Evolutionary conservation across 2,113 vertebrate species (phyloP).

Genomic region (Carlito syrichta): DNA sequence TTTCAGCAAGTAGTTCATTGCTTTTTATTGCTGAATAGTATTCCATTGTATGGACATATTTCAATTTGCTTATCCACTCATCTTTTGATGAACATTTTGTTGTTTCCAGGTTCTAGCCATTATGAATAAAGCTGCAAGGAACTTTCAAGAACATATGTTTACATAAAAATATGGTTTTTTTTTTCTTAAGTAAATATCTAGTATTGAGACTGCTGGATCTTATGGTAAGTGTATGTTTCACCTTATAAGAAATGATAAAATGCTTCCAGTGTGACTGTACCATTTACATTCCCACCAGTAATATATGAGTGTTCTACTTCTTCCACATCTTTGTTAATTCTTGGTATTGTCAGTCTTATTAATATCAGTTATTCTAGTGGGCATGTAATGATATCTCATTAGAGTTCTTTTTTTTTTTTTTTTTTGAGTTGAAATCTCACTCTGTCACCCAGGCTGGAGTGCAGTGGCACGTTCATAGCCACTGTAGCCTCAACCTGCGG

Average conservation of each 20-base stretch:
- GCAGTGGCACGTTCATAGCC: too few species aligned
- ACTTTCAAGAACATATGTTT: background rate
- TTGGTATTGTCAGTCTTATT: background rate
- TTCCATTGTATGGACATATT: background rate
- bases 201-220: background rate
- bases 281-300: background rate
- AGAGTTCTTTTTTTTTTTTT: too few species aligned
- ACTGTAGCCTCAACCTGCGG: too few species aligned
- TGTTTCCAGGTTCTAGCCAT: background rate
- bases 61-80: background rate
- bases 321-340: background rate
- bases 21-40: background rate
- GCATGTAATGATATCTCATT: background rate
- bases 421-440: too few species aligned
- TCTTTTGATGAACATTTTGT: background rate
- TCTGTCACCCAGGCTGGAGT: too few species aligned
- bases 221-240: background rate
- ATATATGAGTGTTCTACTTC: background rate
- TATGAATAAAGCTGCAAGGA: background rate
- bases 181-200: background rate
- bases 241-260: background rate
- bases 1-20: background rate
- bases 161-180: background rate
- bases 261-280: background rate
- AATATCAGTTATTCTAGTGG: background rate